A percentile compares a stretch with the other conserved stretches of the same genome.
phyloP scores from a whole-genome alignment of 2,113 vertebrate species.

The Beaufortia kweichowensis region DNA sequence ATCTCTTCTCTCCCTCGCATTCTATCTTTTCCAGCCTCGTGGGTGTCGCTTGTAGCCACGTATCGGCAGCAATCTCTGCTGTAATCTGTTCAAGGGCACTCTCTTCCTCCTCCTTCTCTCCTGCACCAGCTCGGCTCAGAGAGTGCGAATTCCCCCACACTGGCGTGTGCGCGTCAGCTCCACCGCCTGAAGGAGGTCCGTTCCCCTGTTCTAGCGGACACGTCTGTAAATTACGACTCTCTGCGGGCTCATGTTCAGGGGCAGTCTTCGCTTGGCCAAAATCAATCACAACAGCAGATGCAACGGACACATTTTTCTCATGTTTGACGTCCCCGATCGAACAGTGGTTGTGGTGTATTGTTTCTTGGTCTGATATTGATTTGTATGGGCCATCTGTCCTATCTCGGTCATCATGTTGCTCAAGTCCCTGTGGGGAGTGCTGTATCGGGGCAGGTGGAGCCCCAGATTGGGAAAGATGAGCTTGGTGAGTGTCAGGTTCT shows the following conservation, averaged over 20 bases:
- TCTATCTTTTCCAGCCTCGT: constrained; percentile 74
- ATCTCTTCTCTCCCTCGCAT: constrained; percentile 66
- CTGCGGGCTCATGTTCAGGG: constrained; percentile 36
- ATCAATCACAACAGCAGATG: constrained; percentile 59
- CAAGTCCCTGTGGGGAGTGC: constrained; percentile 34
- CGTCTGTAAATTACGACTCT: constrained; percentile 55
- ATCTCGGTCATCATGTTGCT: constrained; percentile 60
- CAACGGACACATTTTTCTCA: constrained; percentile 55
- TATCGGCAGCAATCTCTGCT: constrained; percentile 55
- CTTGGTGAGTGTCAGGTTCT: constrained; percentile 51
- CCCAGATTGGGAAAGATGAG: constrained; percentile 65
- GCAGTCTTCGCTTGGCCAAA: constrained; percentile 17
- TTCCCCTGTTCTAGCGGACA: constrained; percentile 43
- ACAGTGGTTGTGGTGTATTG: constrained; percentile 48
- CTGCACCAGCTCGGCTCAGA: constrained; percentile 61
- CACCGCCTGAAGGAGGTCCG: constrained; percentile 48
- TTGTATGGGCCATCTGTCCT: constrained; percentile 45
- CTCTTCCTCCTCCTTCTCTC: constrained; percentile 60
- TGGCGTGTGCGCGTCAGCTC: constrained; percentile 49
- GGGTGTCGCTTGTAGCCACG: constrained; percentile 77
- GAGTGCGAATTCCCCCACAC: constrained; percentile 56
- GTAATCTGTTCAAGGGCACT: constrained; percentile 69
- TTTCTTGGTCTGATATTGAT: constrained; percentile 50
- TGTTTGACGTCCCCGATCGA: constrained; percentile 42
- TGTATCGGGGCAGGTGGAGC: constrained; percentile 57